Percentiles rank a stretch among this genome's conserved stretches.
phyloP scores from a whole-genome alignment of 2,113 vertebrate genomes.

The Uria aalge region DNA sequence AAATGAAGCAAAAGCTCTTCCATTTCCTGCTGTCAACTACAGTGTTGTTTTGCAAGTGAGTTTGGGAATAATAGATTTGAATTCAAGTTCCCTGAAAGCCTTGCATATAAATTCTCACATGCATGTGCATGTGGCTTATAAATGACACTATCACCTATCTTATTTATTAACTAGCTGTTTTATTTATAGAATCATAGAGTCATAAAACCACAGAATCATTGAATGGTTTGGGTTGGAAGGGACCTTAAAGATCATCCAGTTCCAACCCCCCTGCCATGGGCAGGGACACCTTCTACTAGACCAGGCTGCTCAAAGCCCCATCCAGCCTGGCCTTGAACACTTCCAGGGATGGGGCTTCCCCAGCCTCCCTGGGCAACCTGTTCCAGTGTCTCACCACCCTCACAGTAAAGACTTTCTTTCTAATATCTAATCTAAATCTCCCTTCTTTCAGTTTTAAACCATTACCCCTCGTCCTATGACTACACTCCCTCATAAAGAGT shows the following conservation, averaged over 20 bases:
- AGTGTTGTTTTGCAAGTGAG: neutral
- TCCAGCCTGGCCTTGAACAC: neutral
- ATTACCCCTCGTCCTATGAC: neutral
- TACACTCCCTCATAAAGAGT: neutral
- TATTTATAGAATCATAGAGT: neutral
- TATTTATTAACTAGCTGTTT: neutral
- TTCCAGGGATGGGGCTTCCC: neutral
- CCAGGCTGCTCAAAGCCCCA: neutral
- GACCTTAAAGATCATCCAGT: neutral
- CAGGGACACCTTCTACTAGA: neutral
- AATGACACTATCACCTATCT: neutral
- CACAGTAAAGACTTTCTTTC: neutral
- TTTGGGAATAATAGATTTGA: neutral
- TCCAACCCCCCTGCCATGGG: neutral
- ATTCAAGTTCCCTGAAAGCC: neutral
- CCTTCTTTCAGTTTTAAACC: neutral
- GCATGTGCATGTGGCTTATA: neutral
- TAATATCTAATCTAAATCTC: neutral
- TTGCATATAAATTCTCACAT: neutral
- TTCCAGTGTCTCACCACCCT: neutral
- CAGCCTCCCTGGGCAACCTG: neutral
- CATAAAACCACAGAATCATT: neutral
- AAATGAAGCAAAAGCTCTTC: neutral
- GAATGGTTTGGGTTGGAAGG: neutral
- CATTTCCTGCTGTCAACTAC: neutral